phyloP scores from a whole-genome alignment of 1,140 invertebrate species.

The Neodiprion lecontei region DNA sequence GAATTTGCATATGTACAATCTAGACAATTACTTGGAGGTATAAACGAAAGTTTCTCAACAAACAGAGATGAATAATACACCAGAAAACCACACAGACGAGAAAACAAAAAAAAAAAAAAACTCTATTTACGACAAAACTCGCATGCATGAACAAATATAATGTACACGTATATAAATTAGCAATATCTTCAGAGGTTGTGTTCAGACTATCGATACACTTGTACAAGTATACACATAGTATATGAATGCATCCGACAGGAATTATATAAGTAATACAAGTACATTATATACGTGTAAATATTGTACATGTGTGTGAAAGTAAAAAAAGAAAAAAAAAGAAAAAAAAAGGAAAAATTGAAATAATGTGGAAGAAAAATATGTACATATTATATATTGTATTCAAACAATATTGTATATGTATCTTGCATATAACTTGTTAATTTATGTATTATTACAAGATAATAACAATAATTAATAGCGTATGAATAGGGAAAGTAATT shows the following conservation, averaged over 20 bases:
- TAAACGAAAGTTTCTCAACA: too few species aligned
- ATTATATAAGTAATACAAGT: too few species aligned
- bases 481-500: slow-evolving; percentile 16
- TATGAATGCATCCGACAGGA: too few species aligned
- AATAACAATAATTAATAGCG: not conserved
- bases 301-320: not conserved
- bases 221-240: too few species aligned
- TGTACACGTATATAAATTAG: not conserved
- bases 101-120: not conserved
- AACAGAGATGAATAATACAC: not conserved
- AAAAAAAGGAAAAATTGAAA: not conserved
- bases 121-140: not conserved
- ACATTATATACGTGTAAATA: not conserved
- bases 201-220: too few species aligned
- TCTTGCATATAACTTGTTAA: not conserved
- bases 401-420: not conserved
- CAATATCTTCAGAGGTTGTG: too few species aligned
- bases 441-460: not conserved
- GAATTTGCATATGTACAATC: too few species aligned
- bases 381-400: not conserved
- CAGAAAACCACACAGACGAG: not conserved
- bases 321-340: not conserved
- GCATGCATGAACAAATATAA: not conserved
- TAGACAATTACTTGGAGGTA: too few species aligned
- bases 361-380: not conserved